These are phyloP conservation scores for Tachuris rubrigastra DNA, from an alignment of 2,113 vertebrate genomes.

Conservation along the genomic window DNA sequence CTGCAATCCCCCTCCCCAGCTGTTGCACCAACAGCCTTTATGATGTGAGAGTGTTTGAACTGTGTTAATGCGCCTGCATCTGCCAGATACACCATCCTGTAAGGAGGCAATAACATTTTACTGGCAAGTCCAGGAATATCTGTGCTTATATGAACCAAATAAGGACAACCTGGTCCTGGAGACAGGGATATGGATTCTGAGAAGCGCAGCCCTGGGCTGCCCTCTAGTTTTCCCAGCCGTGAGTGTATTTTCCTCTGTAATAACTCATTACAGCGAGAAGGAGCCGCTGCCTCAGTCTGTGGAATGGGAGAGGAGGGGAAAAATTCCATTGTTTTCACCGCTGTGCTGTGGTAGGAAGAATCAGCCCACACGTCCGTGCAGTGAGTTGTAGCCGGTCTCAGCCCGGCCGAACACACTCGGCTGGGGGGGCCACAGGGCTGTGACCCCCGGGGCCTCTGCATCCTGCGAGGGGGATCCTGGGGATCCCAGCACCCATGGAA, in stretches of 20 bases:
- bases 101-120: background rate
- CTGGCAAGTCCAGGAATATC: background rate
- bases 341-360: accelerated
- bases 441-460: background rate
- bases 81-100: accelerated
- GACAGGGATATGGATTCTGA: accelerated
- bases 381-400: background rate
- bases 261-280: background rate
- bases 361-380: accelerated
- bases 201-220: background rate
- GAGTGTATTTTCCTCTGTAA: too few species aligned
- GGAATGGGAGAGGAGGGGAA: background rate
- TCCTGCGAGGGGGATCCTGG: accelerated
- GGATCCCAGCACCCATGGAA: background rate
- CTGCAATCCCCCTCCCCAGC: background rate
- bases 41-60: accelerated
- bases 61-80: background rate
- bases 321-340: accelerated
- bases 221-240: background rate
- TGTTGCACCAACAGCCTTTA: accelerated
- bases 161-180: background rate
- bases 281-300: background rate
- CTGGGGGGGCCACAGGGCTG: background rate
- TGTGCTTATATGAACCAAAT: background rate
- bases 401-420: background rate